Base-by-base conservation (phyloP, 1,140 invertebrate genomes). In the Bombyx mandarina region DNA sequence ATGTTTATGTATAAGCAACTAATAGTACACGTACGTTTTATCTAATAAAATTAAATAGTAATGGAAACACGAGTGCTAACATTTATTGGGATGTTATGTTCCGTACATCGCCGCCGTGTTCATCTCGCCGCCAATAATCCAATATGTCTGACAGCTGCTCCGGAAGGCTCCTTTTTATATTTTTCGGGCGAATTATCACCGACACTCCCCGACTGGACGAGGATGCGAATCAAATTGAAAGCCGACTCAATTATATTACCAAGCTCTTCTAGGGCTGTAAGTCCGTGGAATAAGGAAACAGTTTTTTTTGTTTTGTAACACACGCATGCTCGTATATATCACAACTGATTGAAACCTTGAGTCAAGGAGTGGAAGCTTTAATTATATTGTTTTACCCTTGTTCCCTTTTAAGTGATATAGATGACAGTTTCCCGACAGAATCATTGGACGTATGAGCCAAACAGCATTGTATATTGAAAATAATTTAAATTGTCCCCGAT, bases 201-300 rank as follows among this genome's bases (percentile, higher is more conserved):
- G 80, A 83, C 82, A 81, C 82, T 71, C 66, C 56, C 54, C 70
- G 60, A 62, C 69, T 62, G 77, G 73, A 75, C 76, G 77, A 77
- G 80, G 76, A 83, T 81, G 75, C 69, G 82, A 84, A 83, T 84
- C 82, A 84, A 86, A 86, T 86, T 84, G 82, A 86, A 86, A 86
- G 82, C 78, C 77, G 77, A 77, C 79, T 86, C 82, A 82, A 86
- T 86, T 86, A 82, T 82, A 79, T 84, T 83, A 80, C 70, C 60
- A 65, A 58, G 66, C 60, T 70, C 26, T 67, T 73, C 65, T 71
- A 82, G 77, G 77, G 82, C 54, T 82, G 74, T 35, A 35, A 35
- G 26, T 35, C 26, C 26, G 26, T 35, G 26, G 26, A 35, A 35
- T 35, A 35, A 35, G 26, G 26, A 35, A 35, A 35, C 26, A 2